Conservation (phyloP, 2,113 vertebrate species). For the Microtus montanus region DNA sequence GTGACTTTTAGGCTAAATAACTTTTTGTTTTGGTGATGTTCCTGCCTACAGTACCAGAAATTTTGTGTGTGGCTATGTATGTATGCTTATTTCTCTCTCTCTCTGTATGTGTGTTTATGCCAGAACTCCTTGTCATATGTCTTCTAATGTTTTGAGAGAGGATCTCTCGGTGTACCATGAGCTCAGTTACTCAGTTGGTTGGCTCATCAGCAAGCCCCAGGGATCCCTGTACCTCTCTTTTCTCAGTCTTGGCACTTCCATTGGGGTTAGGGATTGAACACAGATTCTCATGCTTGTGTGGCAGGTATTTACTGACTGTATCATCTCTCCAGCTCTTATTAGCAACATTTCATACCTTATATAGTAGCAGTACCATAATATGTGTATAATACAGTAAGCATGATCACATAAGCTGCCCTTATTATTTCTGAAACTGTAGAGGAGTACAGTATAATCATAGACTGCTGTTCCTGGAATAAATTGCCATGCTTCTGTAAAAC, state of each 20-base stretch:
- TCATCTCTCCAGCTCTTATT: not conserved
- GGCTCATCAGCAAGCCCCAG: not conserved
- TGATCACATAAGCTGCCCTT: not conserved
- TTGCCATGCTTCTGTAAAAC: not conserved
- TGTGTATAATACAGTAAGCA: not conserved
- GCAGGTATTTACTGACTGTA: not conserved
- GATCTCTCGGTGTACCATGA: not conserved
- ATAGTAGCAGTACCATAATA: not conserved
- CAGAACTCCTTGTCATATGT: not conserved
- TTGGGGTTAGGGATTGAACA: not conserved
- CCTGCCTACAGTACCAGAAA: not conserved
- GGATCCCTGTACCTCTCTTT: not conserved
- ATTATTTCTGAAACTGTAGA: not conserved
- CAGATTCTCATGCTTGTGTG: not conserved
- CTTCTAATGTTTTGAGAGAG: not conserved
- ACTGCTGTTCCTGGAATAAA: conserved; percentile 20
- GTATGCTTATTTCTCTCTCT: no score
- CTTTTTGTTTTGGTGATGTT: conserved; percentile 34
- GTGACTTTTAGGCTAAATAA: no score
- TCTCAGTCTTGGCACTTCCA: no score
- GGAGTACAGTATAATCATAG: not conserved
- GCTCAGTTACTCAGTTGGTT: not conserved
- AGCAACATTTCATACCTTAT: conserved; percentile 6
- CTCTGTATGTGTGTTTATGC: not conserved
- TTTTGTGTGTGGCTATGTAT: not conserved